Evolutionary conservation across 2,113 vertebrate genomes (phyloP), one percentile per base, ranked within the genome.

Genomic region (Noturus placidus): DNA sequence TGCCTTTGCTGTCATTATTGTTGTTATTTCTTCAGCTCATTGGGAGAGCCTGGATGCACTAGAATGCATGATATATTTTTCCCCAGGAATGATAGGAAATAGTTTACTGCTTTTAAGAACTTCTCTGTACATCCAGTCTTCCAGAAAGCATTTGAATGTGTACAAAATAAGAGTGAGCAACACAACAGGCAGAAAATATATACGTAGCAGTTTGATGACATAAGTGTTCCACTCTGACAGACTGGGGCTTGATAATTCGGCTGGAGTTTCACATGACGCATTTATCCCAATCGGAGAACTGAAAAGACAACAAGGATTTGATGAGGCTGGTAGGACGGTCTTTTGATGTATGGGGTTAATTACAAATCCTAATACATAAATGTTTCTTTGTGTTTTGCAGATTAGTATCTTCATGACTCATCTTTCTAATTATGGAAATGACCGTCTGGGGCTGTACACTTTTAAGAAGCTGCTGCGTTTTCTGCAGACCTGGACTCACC

Each of bases 331-430:
- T 38, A 15, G 5, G 79, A 61, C 25, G 17, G 35, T 38, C 79
- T 33, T 59, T 82, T 82, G 79, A 38, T 38, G 11, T 61, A 59
- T 82, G 33, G 19, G 57, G 56, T 82, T 61, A 61, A 82, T 61
- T 61, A 38, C 42, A 61, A 59, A 61, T 82, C 4, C 20, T 61
- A 82, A 61, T 33, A 8, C 10, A 61, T 30, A 35, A 59, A 61
- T 38, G 33, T 10, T 77, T 85, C 54, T 42, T 14, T 85, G 33
- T 61, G 9, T 84, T 74, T 19, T 14, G 17, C 93, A 99, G 98
- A 99, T 99, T 90, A 99, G 98, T 92, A 99, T 99, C 92, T 99
- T 99, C 93, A 99, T 99, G 98, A 99, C 98, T 4, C 98, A 99
- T 88, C 94, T 99, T 92, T 99, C 98, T 90, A 99, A 99, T 92